Conservation (phyloP, 2,888 invertebrate genomes). For the Parapristionchus giblindavisi region DNA sequence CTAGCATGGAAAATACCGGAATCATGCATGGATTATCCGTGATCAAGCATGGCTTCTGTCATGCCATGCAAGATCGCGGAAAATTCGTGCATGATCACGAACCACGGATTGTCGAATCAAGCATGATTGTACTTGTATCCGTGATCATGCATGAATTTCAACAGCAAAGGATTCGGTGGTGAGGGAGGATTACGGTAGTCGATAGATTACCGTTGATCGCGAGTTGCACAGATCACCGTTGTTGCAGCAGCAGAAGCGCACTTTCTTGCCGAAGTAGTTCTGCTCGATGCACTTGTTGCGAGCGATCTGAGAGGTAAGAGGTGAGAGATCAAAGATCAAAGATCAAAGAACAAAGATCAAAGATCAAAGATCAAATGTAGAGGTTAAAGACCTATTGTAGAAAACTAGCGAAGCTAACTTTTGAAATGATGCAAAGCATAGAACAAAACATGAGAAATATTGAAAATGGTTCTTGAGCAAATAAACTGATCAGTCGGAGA, state of each 20-base stretch:
- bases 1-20: too few relatives aligned
- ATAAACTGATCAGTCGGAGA: neutral
- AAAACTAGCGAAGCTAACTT: neutral
- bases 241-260: slow-evolving; percentile 35
- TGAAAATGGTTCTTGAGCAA: neutral
- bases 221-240: slow-evolving; percentile 36
- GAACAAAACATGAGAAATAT: neutral
- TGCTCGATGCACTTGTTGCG: slow-evolving; percentile 33
- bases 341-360: neutral
- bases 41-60: too few relatives aligned
- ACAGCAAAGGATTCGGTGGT: too few relatives aligned
- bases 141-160: too few relatives aligned
- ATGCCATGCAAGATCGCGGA: too few relatives aligned
- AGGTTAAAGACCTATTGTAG: too few relatives aligned
- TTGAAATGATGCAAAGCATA: neutral
- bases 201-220: slow-evolving; percentile 24
- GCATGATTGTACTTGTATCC: too few relatives aligned
- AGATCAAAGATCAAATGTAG: neutral
- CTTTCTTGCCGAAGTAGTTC: slow-evolving; percentile 24
- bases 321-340: neutral
- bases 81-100: neutral
- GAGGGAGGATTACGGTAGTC: too few relatives aligned
- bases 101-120: too few relatives aligned
- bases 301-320: slow-evolving; percentile 11
- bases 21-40: too few relatives aligned